phyloP scores from a whole-genome alignment of 2,113 vertebrate species.

The Oryzias curvinotus region DNA sequence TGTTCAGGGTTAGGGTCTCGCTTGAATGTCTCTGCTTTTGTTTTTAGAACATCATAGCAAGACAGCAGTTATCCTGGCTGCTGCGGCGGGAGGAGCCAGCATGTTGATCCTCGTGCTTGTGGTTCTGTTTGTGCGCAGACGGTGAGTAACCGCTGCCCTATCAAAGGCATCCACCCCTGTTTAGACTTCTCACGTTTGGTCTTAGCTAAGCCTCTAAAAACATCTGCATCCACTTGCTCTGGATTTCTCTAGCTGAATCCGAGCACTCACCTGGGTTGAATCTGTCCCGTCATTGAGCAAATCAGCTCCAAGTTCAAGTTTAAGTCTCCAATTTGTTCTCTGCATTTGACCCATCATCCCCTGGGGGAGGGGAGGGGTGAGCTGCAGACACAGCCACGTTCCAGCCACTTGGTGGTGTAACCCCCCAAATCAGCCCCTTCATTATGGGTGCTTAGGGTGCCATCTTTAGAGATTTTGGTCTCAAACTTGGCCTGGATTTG shows the following conservation, averaged over 20 bases:
- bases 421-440: no score
- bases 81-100: constrained; percentile 46
- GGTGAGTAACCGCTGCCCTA: constrained; percentile 70
- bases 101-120: constrained; percentile 74
- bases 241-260: constrained; percentile 59
- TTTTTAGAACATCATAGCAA: constrained; percentile 61
- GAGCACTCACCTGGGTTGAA: constrained; percentile 58
- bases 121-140: constrained; percentile 79
- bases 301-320: constrained; percentile 36
- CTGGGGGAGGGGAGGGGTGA: no score
- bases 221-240: constrained; percentile 49
- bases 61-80: constrained; percentile 71
- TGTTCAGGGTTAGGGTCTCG: background rate
- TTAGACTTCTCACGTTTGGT: constrained; percentile 56
- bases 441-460: no score
- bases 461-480: no score
- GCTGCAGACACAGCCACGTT: no score
- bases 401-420: no score
- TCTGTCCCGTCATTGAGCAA: constrained; percentile 62
- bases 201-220: constrained; percentile 61
- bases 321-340: no score
- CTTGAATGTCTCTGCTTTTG: background rate
- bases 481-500: no score
- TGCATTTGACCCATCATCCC: no score
- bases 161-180: constrained; percentile 32